A percentile compares a stretch with the other conserved stretches of the same genome.
phyloP scores from a whole-genome alignment of 2,113 vertebrate species.

The Nesogale talazaci region DNA sequence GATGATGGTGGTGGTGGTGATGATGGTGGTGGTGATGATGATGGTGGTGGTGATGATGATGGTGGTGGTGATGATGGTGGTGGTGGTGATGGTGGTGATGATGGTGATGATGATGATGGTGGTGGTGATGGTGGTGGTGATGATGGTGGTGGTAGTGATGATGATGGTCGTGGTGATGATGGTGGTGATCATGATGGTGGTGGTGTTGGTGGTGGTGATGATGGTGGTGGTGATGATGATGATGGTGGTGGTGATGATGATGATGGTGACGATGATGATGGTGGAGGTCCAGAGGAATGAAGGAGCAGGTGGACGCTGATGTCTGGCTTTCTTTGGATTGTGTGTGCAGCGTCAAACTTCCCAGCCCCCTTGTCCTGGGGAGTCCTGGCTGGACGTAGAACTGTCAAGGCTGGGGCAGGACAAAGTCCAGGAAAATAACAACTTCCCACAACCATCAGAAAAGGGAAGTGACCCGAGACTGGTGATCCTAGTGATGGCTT shows the following conservation, averaged over 20 bases:
- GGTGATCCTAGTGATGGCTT: fast-evolving
- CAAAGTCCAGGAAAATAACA: no score
- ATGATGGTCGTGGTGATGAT: neutral
- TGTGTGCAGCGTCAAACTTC: neutral
- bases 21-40: neutral
- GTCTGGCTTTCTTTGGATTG: neutral
- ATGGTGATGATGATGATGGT: neutral
- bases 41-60: no score
- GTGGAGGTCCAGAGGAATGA: neutral
- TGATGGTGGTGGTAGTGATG: neutral
- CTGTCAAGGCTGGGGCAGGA: fast-evolving
- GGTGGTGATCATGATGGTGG: neutral
- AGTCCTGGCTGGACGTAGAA: fast-evolving
- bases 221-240: neutral
- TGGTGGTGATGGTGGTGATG: neutral
- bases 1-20: no score
- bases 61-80: neutral
- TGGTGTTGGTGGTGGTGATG: neutral
- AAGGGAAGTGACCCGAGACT: neutral
- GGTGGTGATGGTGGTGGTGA: neutral
- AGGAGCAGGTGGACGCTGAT: neutral
- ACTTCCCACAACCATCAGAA: neutral
- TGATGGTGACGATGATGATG: neutral
- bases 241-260: neutral
- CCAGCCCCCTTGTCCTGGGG: neutral